A percentile compares a stretch with the other conserved stretches of the same genome.
phyloP scores from a whole-genome alignment of 2,113 vertebrate genomes.

The Zosterops hypoxanthus region DNA sequence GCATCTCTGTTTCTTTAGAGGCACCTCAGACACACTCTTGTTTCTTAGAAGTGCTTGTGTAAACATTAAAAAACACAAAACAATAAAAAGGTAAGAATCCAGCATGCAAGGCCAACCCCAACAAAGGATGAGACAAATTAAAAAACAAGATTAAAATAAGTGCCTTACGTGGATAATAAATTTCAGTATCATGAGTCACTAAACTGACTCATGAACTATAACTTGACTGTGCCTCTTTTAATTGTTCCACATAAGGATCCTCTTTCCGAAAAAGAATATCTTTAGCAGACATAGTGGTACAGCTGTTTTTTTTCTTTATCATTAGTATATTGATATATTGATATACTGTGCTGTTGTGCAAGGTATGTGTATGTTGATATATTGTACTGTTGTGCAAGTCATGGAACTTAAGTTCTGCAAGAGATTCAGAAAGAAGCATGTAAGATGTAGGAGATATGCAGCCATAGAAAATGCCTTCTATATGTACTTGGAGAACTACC shows the following conservation, averaged over 20 bases:
- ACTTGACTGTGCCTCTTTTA: not conserved
- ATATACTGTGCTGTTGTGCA: not conserved
- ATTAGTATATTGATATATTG: not conserved
- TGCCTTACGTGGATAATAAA: slow-evolving; percentile 5
- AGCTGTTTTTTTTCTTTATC: not conserved
- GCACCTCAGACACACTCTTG: not conserved
- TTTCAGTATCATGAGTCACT: slow-evolving; percentile 14
- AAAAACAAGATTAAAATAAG: slow-evolving; percentile 22
- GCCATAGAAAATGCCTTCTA: not conserved
- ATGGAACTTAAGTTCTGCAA: not conserved
- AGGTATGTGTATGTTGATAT: not conserved
- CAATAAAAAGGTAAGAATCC: slow-evolving; percentile 31
- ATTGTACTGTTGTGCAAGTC: not conserved
- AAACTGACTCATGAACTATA: not conserved
- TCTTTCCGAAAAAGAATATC: not conserved
- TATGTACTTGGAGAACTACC: not conserved
- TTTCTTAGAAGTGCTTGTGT: slow-evolving; percentile 4
- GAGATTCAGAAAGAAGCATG: not conserved
- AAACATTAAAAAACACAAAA: not conserved
- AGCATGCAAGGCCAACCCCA: slow-evolving; percentile 2
- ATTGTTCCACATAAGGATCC: not conserved
- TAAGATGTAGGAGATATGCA: not conserved
- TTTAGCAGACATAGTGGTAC: not conserved
- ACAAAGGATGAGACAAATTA: not conserved
- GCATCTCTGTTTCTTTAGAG: not conserved